These are phyloP conservation scores for Lutraria lutraria DNA, from an alignment of 2,888 invertebrate species.

Conservation along the genomic window DNA sequence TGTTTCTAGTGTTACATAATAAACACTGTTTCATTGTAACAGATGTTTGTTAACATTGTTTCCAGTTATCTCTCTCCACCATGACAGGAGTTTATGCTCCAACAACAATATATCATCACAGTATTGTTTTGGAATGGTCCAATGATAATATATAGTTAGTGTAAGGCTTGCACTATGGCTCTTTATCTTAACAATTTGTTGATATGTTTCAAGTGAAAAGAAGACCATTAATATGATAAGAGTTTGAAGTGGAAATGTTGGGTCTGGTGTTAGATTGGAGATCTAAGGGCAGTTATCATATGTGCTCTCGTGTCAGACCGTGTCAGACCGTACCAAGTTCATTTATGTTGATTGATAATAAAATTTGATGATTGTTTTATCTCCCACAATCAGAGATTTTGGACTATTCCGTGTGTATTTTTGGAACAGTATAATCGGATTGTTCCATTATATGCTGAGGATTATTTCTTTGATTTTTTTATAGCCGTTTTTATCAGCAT, in stretches of 20 bases:
- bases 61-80: background rate
- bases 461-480: background rate
- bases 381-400: conserved; percentile 10
- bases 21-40: background rate
- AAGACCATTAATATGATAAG: background rate
- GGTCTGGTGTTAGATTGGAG: background rate
- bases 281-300: conserved; percentile 26
- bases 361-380: conserved; percentile 15
- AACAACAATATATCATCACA: conserved; percentile 10
- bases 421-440: background rate
- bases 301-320: conserved; percentile 21
- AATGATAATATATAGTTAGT: conserved; percentile 15
- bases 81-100: background rate
- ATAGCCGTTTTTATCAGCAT: background rate
- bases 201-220: background rate
- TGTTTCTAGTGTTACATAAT: background rate
- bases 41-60: background rate
- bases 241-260: conserved; percentile 1
- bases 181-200: conserved; percentile 13
- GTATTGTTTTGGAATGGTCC: background rate
- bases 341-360: conserved; percentile 18
- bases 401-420: background rate
- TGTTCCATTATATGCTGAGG: background rate
- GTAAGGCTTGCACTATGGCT: background rate
- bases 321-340: conserved; percentile 21